phyloP scores from a whole-genome alignment of 2,797 vertebrate species.

The Acipenser oxyrinchus region DNA sequence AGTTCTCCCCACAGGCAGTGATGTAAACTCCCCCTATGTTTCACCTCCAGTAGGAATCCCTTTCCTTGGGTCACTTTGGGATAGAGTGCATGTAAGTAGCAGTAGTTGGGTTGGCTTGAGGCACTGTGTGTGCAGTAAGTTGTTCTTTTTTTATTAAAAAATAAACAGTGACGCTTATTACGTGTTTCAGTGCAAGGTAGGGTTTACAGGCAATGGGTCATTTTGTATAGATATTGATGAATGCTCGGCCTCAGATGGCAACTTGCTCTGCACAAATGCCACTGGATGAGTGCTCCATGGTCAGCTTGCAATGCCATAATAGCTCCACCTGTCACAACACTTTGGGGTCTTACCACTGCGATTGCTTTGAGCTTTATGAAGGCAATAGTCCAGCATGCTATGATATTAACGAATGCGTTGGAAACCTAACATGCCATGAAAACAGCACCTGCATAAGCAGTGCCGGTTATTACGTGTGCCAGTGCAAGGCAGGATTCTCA shows the following conservation, averaged over 20 bases:
- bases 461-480: conserved; percentile 49
- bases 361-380: conserved; percentile 59
- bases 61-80: conserved; percentile 56
- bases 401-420: conserved; percentile 61
- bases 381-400: conserved; percentile 45
- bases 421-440: conserved; percentile 46
- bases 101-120: no score
- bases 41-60: conserved; percentile 53
- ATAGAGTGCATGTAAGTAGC: conserved; percentile 64
- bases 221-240: conserved; percentile 60
- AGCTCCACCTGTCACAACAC: conserved; percentile 58
- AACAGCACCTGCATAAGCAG: conserved; percentile 60
- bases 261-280: conserved; percentile 48
- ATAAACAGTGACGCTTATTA: conserved; percentile 54
- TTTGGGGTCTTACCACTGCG: conserved; percentile 52
- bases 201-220: conserved; percentile 42
- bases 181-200: conserved; percentile 51
- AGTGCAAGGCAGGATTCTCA: conserved; percentile 55
- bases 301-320: conserved; percentile 43
- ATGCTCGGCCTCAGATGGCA: conserved; percentile 33
- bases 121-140: no score
- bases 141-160: no score
- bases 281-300: conserved; percentile 57
- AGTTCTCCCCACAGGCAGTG: conserved; percentile 41
- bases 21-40: conserved; percentile 69